Base-by-base conservation (phyloP, 2,113 vertebrate species). In the Proterorhinus semilunaris region DNA sequence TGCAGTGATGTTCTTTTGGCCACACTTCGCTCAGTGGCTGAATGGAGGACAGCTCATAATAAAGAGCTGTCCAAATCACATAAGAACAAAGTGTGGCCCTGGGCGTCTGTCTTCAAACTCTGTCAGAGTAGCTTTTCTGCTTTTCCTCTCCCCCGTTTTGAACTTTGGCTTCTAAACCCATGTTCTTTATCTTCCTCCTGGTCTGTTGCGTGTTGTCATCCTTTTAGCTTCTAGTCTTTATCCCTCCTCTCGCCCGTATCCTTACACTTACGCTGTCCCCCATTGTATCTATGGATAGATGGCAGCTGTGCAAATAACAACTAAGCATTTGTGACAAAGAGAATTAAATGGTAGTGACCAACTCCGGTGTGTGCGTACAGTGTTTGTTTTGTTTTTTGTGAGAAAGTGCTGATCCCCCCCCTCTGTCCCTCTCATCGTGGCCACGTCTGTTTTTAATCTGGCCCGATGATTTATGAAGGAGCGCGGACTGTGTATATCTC, bases 371-470 rank as follows among this genome's bases (percentile, higher is more conserved):
- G 62, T 63, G 16, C 27, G 27, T 36, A 36, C 7, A 21, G 62
- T 63, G 46, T 17, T n/a, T 61, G 13, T 61, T 62, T 6, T 10
- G 17, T 55, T 10, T 72, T 54, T 72, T 55, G 52, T 81, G 79
- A 83, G 71, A 74, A 63, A 78, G 82, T 83, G 75, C 72, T 55
- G 55, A 78, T 81, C 83, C 79, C 83, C 83, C 81, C 72, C 72
- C 91, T 81, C 93, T 94, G 82, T 82, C 72, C 73, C 91, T 81
- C 93, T 94, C 94, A 94, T 95, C 95, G 92, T 92, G 83, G 91
- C 91, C 62, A 93, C 91, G 94, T 95, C 94, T 95, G 95, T 95
- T 96, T 98, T 96, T 96, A 96, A 96, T 96, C 95, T 94, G 95
- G 94, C 91, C 92, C 93, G 90, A 94, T 96, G 95, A 96, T 96